These are phyloP conservation scores for Notocelia uddmanniana DNA, from an alignment of 2,888 invertebrate species.

Conservation along the genomic window DNA sequence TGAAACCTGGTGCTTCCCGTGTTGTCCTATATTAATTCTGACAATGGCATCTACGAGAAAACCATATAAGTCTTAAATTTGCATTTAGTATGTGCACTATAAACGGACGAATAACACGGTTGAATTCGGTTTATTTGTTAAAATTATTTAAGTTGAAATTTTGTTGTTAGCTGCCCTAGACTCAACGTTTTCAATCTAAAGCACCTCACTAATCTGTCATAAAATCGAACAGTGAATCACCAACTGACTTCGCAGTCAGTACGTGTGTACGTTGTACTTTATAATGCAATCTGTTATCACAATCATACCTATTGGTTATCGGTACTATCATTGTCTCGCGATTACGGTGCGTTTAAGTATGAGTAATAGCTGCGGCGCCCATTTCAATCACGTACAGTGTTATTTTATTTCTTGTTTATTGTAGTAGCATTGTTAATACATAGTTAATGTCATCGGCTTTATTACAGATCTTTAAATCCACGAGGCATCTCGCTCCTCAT, in stretches of 20 bases:
- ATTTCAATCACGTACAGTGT: neutral
- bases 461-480: neutral
- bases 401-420: neutral
- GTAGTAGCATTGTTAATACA: neutral
- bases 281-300: constrained; percentile 1
- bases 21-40: no score
- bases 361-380: neutral
- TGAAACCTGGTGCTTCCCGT: no score
- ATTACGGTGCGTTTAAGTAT: neutral
- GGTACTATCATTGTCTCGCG: neutral
- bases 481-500: neutral
- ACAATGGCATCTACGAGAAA: no score
- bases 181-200: no score
- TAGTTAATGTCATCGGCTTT: neutral
- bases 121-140: no score
- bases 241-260: neutral
- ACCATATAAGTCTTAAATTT: no score
- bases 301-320: constrained; percentile 6
- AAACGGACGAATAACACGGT: no score
- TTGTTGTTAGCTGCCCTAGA: no score
- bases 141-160: no score
- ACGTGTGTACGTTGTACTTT: neutral
- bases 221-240: neutral
- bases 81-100: no score
- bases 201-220: no score